These are phyloP conservation scores for Notodonta ziczac DNA, from an alignment of 2,888 invertebrate genomes.

Conservation along the genomic window DNA sequence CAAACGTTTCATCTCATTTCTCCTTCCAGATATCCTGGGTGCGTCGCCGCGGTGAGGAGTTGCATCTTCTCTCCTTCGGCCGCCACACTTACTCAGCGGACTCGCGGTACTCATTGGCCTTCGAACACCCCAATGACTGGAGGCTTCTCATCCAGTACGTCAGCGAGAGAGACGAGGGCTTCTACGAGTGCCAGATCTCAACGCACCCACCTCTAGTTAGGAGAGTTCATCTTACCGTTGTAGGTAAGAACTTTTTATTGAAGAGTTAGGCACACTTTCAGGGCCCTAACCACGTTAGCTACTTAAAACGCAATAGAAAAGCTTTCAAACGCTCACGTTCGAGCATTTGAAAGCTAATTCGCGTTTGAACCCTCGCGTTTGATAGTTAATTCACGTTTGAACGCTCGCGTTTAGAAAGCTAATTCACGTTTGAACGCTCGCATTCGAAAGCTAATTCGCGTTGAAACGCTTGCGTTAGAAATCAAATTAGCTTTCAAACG, in stretches of 20 bases:
- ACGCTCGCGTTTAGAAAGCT: no score
- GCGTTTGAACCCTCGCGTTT: no score
- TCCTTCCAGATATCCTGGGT: conserved; percentile 87
- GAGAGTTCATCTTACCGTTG: conserved; percentile 88
- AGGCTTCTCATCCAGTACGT: conserved; percentile 89
- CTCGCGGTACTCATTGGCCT: conserved; percentile 88
- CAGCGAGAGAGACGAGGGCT: conserved; percentile 90
- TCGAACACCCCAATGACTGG: conserved; percentile 91
- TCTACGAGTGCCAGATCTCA: conserved; percentile 92
- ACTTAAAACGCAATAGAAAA: no score
- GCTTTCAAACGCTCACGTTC: no score
- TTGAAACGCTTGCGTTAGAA: no score
- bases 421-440: no score
- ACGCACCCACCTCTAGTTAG: conserved; percentile 90
- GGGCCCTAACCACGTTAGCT: no score
- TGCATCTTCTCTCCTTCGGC: conserved; percentile 89
- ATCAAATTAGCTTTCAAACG: no score
- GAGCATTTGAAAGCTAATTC: no score
- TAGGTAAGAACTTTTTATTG: conserved; percentile 82
- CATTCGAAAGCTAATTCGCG: no score
- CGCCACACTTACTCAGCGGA: conserved; percentile 86
- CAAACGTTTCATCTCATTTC: not conserved
- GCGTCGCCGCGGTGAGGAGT: conserved; percentile 86
- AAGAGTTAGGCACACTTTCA: no score
- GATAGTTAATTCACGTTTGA: no score